phyloP scores from a whole-genome alignment of 2,888 invertebrate species.

The Dinocampus coccinellae region DNA sequence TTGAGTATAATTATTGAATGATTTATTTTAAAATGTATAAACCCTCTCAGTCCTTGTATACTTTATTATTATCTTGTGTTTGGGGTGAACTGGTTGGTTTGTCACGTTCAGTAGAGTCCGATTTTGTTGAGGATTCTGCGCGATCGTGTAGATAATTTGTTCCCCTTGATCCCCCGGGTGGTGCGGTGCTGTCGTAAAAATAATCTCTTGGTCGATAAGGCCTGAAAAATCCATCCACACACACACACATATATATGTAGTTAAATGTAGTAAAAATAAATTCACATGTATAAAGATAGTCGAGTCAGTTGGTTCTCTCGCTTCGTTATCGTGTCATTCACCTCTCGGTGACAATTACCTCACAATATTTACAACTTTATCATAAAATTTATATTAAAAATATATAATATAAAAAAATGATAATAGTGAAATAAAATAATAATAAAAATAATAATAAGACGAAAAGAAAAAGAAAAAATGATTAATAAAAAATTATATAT shows the following conservation, averaged over 20 bases:
- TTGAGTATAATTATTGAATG: background rate
- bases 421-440: too few species aligned
- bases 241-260: background rate
- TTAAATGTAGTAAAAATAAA: background rate
- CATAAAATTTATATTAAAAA: too few species aligned
- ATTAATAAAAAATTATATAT: background rate
- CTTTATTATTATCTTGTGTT: slow-evolving; percentile 57
- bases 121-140: slow-evolving; percentile 59
- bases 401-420: too few species aligned
- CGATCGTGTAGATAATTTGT: slow-evolving; percentile 61
- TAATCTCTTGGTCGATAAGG: slow-evolving; percentile 62
- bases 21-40: background rate
- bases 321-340: slow-evolving; percentile 18
- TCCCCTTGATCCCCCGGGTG: slow-evolving; percentile 58
- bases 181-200: slow-evolving; percentile 62
- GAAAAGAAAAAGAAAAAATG: too few species aligned
- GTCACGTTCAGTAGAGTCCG: slow-evolving; percentile 57
- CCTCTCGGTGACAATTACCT: background rate
- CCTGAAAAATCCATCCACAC: slow-evolving; percentile 47
- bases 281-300: too few species aligned
- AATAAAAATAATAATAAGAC: too few species aligned
- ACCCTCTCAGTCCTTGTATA: slow-evolving; percentile 55
- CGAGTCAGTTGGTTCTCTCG: background rate
- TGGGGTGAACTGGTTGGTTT: slow-evolving; percentile 59
- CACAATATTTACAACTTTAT: background rate